Base-by-base conservation (phyloP, 2,888 invertebrate species). In the Pharmacophagus antenor region DNA sequence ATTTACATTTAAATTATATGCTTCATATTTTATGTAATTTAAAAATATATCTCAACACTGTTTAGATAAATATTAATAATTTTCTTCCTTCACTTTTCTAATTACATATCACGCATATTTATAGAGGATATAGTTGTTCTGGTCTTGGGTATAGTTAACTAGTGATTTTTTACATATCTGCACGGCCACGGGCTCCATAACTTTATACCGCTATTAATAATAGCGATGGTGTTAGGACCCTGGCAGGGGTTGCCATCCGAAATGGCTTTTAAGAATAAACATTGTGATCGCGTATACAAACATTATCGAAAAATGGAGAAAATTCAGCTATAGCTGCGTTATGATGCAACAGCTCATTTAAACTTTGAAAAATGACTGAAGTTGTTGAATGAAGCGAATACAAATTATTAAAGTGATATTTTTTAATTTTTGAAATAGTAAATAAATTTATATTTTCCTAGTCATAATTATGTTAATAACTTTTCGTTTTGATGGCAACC, bases 41-140 rank as follows among this genome's bases (percentile, higher is more conserved):
- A 60, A 52, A 80, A 77, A 69, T 80, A 78, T 84, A 80, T 84
- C 79, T 75, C 76, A 79, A 70, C 79, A 80, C 77, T 25, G 46
- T 48, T 37, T 41, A 23, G 21, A 46, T 47, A 68, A 73, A 70
- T 68, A 66, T 73, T 75, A 69, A 72, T 67, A 70, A 66, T 64
- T 71, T 73, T 73, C 73, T 79, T 82, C 80, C 80, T 80, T 82
- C 85, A 85, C 85, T 73, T 82, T 79, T 77, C 78, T 73, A 80
- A 74, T 75, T 77, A 83, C 87, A 88, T 88, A 87, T 88, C 88
- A 88, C 88, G 82, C 86, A 74, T 73, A 66, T 60, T 72, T 66
- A 74, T 74, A 73, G 67, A 65, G 67, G 66, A 67, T 63, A 61
- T 80, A 80, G 79, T 75, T 78, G 74, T 75, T 81, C 77, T 78